Evolutionary conservation across 2,113 vertebrate genomes (phyloP).

Genomic region (Rana temporaria): DNA sequence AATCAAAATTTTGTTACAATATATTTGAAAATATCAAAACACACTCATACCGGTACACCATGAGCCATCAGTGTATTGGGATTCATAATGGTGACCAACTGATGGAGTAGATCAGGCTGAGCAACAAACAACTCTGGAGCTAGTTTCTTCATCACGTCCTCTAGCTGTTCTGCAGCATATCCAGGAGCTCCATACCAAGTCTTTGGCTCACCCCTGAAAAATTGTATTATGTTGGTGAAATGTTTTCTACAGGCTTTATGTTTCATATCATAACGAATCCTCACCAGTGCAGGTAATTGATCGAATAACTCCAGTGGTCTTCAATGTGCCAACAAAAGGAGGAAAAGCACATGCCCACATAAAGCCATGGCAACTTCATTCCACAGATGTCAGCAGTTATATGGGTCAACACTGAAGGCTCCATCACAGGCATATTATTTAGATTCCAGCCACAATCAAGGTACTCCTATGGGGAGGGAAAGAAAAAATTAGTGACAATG

Average conservation of each 20-base stretch:
- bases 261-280: slow-evolving; percentile 19
- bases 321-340: slow-evolving; percentile 99
- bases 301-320: slow-evolving; percentile 99
- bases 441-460: slow-evolving; percentile 96
- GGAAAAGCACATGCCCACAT: slow-evolving; percentile 98
- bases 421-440: slow-evolving; percentile 98
- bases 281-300: slow-evolving; percentile 98
- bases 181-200: slow-evolving; percentile 98
- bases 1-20: slow-evolving; percentile 39
- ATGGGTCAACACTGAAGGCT: slow-evolving; percentile 93
- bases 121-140: slow-evolving; percentile 96
- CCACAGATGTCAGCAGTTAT: slow-evolving; percentile 97
- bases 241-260: too few species aligned
- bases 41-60: slow-evolving; percentile 90
- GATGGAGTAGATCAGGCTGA: slow-evolving; percentile 96
- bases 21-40: neutral
- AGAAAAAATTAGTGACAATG: neutral
- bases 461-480: slow-evolving; percentile 81
- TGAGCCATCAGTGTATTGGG: slow-evolving; percentile 97
- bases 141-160: slow-evolving; percentile 95
- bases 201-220: slow-evolving; percentile 94
- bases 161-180: slow-evolving; percentile 93
- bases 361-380: slow-evolving; percentile 98
- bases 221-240: neutral
- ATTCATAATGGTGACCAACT: slow-evolving; percentile 99